Base-by-base conservation (phyloP, 2,797 vertebrate species). In the Gouania willdenowi region DNA sequence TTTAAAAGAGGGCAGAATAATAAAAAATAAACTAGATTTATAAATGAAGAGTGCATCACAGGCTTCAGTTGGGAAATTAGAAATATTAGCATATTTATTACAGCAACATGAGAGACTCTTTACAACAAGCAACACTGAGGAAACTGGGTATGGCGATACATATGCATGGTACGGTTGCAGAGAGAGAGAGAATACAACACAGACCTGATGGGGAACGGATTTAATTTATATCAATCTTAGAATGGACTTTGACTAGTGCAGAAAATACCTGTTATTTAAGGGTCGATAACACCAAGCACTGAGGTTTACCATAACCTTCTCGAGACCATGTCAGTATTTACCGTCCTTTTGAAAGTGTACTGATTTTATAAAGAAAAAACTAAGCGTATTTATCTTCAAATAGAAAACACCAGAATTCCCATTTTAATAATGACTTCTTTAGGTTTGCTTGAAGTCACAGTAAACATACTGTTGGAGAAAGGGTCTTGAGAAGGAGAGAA, bases 31-130 rank as follows among this genome's bases (percentile, higher is more conserved):
- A 26, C n/a, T n/a, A 11, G 33, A 35, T 41, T 25, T 46, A 42
- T 35, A 50, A 69, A 64, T 75, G 37, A 49, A 77, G 75, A 51
- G 77, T 40, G 85, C 73, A 63, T 68, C 6, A 65, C 53, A 82
- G 66, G 49, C 83, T 73, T 71, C 75, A 77, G 75, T 77, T 89
- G 88, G 89, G 87, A 89, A 88, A 87, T 88, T 88, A 88, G 87
- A 90, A 90, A 88, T 85, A 88, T 89, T 84, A 83, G 87, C 88
- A 87, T 88, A 84, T 90, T 89, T 89, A 90, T 90, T 89, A 89
- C 85, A 87, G 84, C 82, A 55, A 89, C 83, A 87, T 88, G 78
- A 86, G 85, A 81, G 85, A 82, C 70, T 66, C 71, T 88, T 81
- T 82, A 79, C 78, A 78, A 79, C 79, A 81, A 80, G 75, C 79